Conservation (phyloP, 2,113 vertebrate species). For the Barbus barbus region DNA sequence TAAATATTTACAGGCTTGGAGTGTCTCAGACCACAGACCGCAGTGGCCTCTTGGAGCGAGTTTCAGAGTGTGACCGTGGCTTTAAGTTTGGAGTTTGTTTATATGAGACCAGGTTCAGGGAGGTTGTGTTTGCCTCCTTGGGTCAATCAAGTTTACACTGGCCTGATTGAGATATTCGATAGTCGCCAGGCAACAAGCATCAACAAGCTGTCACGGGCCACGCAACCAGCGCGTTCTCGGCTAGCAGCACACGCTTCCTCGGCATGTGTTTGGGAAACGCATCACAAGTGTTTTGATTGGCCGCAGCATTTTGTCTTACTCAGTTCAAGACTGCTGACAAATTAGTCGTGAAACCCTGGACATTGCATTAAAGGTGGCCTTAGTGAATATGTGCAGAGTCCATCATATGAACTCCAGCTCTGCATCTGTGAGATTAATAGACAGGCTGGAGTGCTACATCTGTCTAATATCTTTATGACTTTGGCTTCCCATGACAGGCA, state of each 20-base stretch:
- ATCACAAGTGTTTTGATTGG: conserved; percentile 68
- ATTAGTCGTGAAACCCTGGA: conserved; percentile 52
- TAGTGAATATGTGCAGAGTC: conserved; percentile 56
- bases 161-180: conserved; percentile 62
- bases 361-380: conserved; percentile 57
- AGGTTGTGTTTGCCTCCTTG: conserved; percentile 55
- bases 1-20: conserved; percentile 73
- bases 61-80: conserved; percentile 39
- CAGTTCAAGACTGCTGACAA: conserved; percentile 58
- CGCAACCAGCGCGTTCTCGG: background rate
- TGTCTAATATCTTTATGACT: conserved; percentile 63
- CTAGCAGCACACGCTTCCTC: conserved; percentile 51
- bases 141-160: conserved; percentile 51
- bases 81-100: conserved; percentile 62
- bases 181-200: conserved; percentile 61
- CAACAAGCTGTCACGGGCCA: conserved; percentile 45
- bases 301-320: conserved; percentile 28
- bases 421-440: conserved; percentile 55
- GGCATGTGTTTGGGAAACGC: conserved; percentile 57
- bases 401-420: conserved; percentile 58
- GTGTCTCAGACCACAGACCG: conserved; percentile 62
- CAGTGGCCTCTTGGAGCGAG: conserved; percentile 33
- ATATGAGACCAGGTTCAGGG: conserved; percentile 50
- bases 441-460: conserved; percentile 62
- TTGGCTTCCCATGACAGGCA: conserved; percentile 62